Base-by-base conservation (phyloP, 1,140 invertebrate genomes). In the Ganaspis sp. region DNA sequence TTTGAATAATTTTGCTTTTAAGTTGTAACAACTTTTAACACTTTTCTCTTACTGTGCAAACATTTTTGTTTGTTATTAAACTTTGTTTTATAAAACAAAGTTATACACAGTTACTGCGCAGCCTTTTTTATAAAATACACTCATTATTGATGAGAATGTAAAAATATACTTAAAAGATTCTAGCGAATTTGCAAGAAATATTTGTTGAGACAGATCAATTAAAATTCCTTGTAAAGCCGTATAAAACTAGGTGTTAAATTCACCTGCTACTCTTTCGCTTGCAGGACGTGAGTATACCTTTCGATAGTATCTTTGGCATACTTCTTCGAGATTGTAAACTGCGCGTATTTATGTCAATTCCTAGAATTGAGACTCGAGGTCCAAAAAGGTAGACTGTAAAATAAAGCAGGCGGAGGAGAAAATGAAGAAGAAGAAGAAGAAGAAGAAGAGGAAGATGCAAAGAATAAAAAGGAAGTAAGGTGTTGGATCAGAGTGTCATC, bases 271-370 rank as follows among this genome's bases (percentile, higher is more conserved):
- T 83, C 84, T 80, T 87, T 85, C 84, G 74, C 82, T 81, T 74
- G 74, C 81, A 74, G 79, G 77, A 84, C 84, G 79, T 84, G 84
- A 85, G 83, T 84, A 45, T 49, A 80, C 72, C 81, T 84, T 75
- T 77, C 84, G 89, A 90, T 90, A 83, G 86, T 89, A 90, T 90
- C 89, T 87, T 82, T 82, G 78, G 42, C 81, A 74, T 83, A 83
- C 84, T 87, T 88, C 81, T 79, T 85, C 78, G 84, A 88, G 87
- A 90, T 90, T 90, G 89, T 90, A 89, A 90, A 89, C 85, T 83
- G 84, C 81, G 72, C 83, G 85, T 88, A 89, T 90, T 90, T 89
- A 89, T 88, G 89, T 89, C 86, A 85, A 89, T 90, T 90, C 88
- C 80, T 84, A 83, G 88, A 90, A 89, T 87, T 85, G 83, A 78